Conservation (phyloP, 2,888 invertebrate genomes). For the Phlogophora meticulosa region DNA sequence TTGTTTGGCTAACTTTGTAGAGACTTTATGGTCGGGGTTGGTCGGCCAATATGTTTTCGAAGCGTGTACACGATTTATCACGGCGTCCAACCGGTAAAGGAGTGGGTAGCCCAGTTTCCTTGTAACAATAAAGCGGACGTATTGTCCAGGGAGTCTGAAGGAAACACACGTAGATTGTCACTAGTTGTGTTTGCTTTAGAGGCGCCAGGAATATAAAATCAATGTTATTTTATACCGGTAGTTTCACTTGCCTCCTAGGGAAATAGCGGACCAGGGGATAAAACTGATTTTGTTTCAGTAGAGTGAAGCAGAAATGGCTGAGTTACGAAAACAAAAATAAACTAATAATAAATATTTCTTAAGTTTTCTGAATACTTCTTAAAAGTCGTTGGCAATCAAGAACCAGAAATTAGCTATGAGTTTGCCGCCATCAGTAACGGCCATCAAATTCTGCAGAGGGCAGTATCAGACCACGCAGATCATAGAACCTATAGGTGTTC, state of each 20-base stretch:
- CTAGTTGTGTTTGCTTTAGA: slow-evolving; percentile 24
- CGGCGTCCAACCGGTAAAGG: slow-evolving; percentile 36
- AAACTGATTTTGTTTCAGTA: too few relatives aligned
- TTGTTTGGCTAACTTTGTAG: slow-evolving; percentile 58
- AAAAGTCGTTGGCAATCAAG: too few relatives aligned
- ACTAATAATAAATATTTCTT: too few relatives aligned
- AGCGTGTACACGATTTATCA: slow-evolving; percentile 51
- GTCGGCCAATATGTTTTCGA: slow-evolving; percentile 47
- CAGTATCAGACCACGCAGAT: too few relatives aligned
- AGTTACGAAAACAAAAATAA: too few relatives aligned
- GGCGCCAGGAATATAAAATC: neutral
- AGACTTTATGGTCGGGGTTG: slow-evolving; percentile 32
- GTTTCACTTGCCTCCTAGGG: neutral
- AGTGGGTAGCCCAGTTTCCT: slow-evolving; percentile 28
- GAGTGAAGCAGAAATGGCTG: too few relatives aligned
- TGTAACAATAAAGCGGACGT: slow-evolving; percentile 21
- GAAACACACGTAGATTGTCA: slow-evolving; percentile 41
- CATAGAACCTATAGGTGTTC: too few relatives aligned
- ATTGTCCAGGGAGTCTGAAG: slow-evolving; percentile 26
- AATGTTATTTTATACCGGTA: neutral
- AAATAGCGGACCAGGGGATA: too few relatives aligned
- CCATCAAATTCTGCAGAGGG: too few relatives aligned
- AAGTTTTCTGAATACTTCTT: too few relatives aligned
- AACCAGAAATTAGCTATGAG: too few relatives aligned
- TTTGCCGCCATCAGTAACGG: too few relatives aligned